phyloP scores from a whole-genome alignment of 2,113 vertebrate genomes.

The Tragelaphus strepsiceros region DNA sequence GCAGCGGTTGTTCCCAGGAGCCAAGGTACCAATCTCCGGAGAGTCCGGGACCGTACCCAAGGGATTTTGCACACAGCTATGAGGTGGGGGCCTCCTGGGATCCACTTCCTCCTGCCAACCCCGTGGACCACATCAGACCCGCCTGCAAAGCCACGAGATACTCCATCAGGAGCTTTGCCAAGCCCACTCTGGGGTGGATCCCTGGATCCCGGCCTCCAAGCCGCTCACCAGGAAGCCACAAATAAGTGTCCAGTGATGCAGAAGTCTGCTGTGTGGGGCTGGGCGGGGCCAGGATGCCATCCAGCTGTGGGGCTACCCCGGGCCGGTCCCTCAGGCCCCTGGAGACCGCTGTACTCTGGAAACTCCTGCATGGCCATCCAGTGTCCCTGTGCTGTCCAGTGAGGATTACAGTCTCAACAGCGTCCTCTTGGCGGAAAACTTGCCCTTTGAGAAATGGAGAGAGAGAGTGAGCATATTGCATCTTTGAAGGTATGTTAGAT shows the following conservation, averaged over 20 bases:
- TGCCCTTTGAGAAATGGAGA: not conserved
- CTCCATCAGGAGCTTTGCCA: accelerated
- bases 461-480: not conserved
- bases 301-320: not conserved
- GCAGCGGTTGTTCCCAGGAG: not conserved
- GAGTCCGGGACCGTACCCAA: not conserved
- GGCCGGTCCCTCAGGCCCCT: accelerated
- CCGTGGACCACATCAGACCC: accelerated
- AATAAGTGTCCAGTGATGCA: no score
- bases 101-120: no score
- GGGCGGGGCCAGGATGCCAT: accelerated
- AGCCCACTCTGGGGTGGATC: not conserved
- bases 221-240: not conserved
- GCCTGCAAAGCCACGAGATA: accelerated
- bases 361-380: accelerated
- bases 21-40: accelerated
- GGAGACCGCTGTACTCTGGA: not conserved
- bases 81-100: not conserved
- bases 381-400: no score
- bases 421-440: not conserved
- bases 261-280: accelerated
- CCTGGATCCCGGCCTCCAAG: not conserved
- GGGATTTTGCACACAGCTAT: not conserved
- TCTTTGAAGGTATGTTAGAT: not conserved
- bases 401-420: no score